phyloP scores from a whole-genome alignment of 2,113 vertebrate species.

The Alectura lathami region DNA sequence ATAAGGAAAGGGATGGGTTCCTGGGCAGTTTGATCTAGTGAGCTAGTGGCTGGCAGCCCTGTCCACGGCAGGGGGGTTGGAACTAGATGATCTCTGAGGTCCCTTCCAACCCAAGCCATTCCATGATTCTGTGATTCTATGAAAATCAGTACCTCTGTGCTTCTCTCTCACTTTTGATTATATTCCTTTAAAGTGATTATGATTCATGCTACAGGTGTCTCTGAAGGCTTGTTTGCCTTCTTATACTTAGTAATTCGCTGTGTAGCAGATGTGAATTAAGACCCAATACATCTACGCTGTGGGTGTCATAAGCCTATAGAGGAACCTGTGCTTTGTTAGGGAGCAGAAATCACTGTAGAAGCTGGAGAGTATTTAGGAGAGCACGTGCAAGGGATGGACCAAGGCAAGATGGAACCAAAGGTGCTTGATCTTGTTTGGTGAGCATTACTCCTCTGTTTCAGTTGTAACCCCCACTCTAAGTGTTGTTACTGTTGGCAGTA shows the following conservation, averaged over 20 bases:
- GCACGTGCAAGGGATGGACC: fast-evolving
- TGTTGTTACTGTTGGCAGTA: not conserved
- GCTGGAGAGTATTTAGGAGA: not conserved
- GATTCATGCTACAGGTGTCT: not conserved
- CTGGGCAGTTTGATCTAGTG: too few relatives aligned
- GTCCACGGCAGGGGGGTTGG: too few relatives aligned
- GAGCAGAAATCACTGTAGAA: not conserved
- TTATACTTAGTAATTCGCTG: not conserved
- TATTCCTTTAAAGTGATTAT: not conserved
- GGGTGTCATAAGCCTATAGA: not conserved
- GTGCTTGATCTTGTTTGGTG: not conserved
- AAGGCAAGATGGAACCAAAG: not conserved
- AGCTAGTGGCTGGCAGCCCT: too few relatives aligned
- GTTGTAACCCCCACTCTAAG: not conserved
- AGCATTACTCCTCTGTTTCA: not conserved
- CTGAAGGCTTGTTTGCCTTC: not conserved
- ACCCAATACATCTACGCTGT: not conserved
- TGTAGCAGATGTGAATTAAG: not conserved
- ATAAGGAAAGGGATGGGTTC: not conserved
- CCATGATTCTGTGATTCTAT: too few relatives aligned
- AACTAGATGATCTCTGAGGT: too few relatives aligned
- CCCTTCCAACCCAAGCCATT: too few relatives aligned
- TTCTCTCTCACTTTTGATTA: not conserved
- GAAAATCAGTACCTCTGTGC: not conserved
- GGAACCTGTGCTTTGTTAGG: not conserved